Base-by-base conservation (phyloP, 2,113 vertebrate species). In the Fukomys damarensis region DNA sequence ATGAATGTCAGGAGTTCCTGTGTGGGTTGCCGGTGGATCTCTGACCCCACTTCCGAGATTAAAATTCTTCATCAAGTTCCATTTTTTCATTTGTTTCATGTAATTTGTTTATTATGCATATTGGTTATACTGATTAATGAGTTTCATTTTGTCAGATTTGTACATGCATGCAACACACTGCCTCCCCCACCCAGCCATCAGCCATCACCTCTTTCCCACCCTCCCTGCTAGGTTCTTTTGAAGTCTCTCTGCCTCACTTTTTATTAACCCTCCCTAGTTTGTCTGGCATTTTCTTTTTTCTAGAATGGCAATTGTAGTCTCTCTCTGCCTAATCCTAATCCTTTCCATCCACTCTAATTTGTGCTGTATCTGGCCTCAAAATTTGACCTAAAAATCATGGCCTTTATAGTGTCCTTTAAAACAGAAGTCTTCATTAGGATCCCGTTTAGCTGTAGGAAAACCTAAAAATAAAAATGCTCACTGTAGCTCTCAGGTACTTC, bases 391-490 rank as follows among this genome's bases (percentile, higher is more conserved):
- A 84, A 94, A 94, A 90, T 35, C 38, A 80, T 58, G 16, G n/a
- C 30, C 56, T 95, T 88, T 56, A 35, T 32, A 35, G 14, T 77
- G 32, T 61, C 59, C 41, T 49, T 61, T 52, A 82, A 95, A 94
- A 58, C 76, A 91, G 54, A 88, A 92, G 65, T 77, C 63, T 85
- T 93, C 30, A 54, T 26, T 2, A 26, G 86, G 83, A 92, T 89
- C 56, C 87, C 58, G 38, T 54, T 76, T 74, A 82, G 49, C 41
- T 74, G 0, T 68, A 79, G 24, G 84, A 80, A 83, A 68, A 87
- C 46, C 49, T 96, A 38, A 87, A 96, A 93, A 86, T n/a, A 79
- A 79, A 93, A 92, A 43, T 91, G 17, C 10, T 91, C 76, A 35
- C 41, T 61, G 8, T 68, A 32, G 41, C 12, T 82, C 82, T 85